Percentiles rank a stretch among this genome's conserved stretches.
These are phyloP conservation scores for Eumacrocentrus americanus DNA, from an alignment of 2,888 invertebrate genomes.

Conservation along the genomic window DNA sequence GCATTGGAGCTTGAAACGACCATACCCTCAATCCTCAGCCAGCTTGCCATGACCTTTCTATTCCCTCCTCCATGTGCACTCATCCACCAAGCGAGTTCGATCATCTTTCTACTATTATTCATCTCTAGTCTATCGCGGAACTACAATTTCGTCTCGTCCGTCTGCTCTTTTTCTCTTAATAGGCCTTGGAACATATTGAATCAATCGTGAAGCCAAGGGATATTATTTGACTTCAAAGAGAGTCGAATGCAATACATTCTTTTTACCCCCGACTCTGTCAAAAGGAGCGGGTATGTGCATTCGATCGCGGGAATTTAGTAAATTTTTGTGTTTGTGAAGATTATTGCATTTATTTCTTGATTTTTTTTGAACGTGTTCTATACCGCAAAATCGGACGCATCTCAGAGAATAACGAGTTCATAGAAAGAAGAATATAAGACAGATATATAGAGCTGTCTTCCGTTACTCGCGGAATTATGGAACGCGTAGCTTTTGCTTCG, in stretches of 20 bases:
- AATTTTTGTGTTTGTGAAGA: too few relatives aligned
- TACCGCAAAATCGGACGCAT: too few relatives aligned
- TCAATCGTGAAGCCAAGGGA: conserved; percentile 22
- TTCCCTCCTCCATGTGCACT: conserved; percentile 4
- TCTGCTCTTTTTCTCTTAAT: too few relatives aligned
- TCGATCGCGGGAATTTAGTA: too few relatives aligned
- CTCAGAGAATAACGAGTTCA: too few relatives aligned
- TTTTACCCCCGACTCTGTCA: neutral
- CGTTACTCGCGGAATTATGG: conserved; percentile 39
- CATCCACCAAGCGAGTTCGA: neutral
- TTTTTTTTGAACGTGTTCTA: too few relatives aligned
- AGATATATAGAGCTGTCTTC: conserved; percentile 22
- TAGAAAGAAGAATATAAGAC: conserved; percentile 29
- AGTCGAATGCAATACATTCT: conserved; percentile 12
- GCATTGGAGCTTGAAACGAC: conserved; percentile 24
- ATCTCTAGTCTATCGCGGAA: conserved; percentile 2
- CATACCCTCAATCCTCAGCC: conserved; percentile 9
- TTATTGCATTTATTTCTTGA: too few relatives aligned
- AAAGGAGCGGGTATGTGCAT: too few relatives aligned
- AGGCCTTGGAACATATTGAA: conserved; percentile 8
- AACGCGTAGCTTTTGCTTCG: conserved; percentile 38
- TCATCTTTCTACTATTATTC: neutral
- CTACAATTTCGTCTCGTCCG: conserved; percentile 4
- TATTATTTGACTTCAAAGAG: conserved; percentile 35
- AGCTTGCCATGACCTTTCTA: conserved; percentile 1